Evolutionary conservation across 2,888 invertebrate species (phyloP).

Genomic region (Parnassius mnemosyne): DNA sequence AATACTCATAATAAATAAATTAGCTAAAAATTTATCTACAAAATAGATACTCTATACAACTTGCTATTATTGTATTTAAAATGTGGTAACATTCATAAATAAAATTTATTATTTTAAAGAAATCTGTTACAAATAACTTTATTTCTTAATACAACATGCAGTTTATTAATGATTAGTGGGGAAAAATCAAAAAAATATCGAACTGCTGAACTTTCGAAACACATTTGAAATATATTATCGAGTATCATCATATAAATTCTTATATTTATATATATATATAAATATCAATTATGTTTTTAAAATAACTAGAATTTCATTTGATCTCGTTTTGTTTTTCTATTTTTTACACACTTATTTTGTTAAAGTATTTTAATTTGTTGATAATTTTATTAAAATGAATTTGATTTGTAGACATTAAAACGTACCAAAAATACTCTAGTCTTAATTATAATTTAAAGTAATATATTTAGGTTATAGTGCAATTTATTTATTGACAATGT

Average conservation of each 20-base stretch:
- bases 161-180: too few species aligned
- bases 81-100: too few species aligned
- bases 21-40: background rate
- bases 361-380: constrained; percentile 42
- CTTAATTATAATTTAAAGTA: constrained; percentile 28
- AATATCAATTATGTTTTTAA: too few species aligned
- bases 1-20: constrained; percentile 3
- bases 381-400: constrained; percentile 40
- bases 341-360: constrained; percentile 35
- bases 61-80: too few species aligned
- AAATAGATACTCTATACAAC: background rate
- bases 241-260: too few species aligned
- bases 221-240: too few species aligned
- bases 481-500: constrained; percentile 61
- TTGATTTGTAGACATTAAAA: constrained; percentile 32
- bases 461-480: constrained; percentile 51
- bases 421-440: constrained; percentile 44
- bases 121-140: too few species aligned
- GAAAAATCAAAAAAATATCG: too few species aligned
- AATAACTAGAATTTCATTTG: constrained; percentile 29
- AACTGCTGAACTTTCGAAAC: too few species aligned
- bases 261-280: too few species aligned
- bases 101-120: too few species aligned
- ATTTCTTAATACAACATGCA: too few species aligned
- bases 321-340: constrained; percentile 23